Conservation (phyloP, 30 jellyfish, hydroid and myxozoan genomes). For the Clytia hemisphaerica region DNA sequence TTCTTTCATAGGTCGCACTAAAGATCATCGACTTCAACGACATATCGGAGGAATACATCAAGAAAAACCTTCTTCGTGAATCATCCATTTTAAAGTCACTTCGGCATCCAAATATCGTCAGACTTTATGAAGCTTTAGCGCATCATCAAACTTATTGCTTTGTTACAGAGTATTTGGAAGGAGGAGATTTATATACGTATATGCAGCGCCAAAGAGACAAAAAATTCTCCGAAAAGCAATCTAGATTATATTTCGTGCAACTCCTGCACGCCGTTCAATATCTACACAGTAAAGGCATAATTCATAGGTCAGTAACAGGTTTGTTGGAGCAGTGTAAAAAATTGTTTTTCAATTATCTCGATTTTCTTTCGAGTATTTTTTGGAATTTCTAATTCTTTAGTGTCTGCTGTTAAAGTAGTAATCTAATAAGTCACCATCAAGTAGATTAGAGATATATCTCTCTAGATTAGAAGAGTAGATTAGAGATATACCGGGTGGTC, state of each 20-base stretch:
- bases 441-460: too few species aligned
- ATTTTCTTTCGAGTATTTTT: too few species aligned
- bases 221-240: constrained; percentile 33
- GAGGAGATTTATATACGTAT: constrained; percentile 60
- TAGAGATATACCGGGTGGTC: too few species aligned
- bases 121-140: constrained; percentile 52
- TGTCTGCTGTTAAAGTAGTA: too few species aligned
- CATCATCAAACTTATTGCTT: constrained; percentile 41
- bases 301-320: constrained; percentile 64
- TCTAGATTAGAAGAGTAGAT: too few species aligned
- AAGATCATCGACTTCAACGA: constrained; percentile 45
- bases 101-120: constrained; percentile 47
- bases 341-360: too few species aligned
- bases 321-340: too few species aligned
- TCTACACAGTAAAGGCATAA: constrained; percentile 57
- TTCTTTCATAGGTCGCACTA: constrained; percentile 53
- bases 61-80: constrained; percentile 44
- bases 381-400: too few species aligned
- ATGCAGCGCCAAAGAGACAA: constrained; percentile 49
- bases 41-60: constrained; percentile 31
- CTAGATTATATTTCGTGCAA: constrained; percentile 48
- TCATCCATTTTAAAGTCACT: constrained; percentile 51
- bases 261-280: constrained; percentile 50
- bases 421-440: too few species aligned
- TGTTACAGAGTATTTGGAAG: constrained; percentile 59